Percentiles rank a stretch among this genome's conserved stretches.
phyloP scores from a whole-genome alignment of 2,888 invertebrate genomes.

The Papilio demoleus region DNA sequence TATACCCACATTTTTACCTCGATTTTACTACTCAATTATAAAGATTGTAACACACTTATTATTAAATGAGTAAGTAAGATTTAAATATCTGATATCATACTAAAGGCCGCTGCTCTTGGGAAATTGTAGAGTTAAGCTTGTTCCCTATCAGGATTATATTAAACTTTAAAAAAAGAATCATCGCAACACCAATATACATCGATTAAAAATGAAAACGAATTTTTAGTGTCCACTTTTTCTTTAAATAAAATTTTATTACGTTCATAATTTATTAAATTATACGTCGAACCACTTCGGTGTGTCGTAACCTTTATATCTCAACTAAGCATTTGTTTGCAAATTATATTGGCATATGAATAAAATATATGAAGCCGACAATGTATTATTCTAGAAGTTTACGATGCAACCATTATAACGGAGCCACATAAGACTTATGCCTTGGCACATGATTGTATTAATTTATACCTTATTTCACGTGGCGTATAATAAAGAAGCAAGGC shows the following conservation, averaged over 20 bases:
- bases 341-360: conserved; percentile 74
- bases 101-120: background rate
- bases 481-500: background rate
- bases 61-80: no score
- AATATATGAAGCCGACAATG: conserved; percentile 46
- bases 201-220: background rate
- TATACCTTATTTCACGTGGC: conserved; percentile 5
- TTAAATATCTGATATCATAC: background rate
- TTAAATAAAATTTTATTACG: background rate
- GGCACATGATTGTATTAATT: conserved; percentile 37
- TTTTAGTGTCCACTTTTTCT: no score
- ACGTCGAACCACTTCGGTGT: conserved; percentile 40
- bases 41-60: conserved; percentile 2
- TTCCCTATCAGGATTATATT: background rate
- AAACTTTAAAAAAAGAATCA: background rate
- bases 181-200: background rate
- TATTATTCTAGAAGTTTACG: conserved; percentile 41
- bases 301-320: conserved; percentile 43
- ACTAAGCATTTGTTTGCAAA: conserved; percentile 69
- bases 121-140: no score
- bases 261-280: conserved; percentile 34
- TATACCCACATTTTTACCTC: conserved; percentile 23
- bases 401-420: conserved; percentile 37
- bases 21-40: conserved; percentile 11
- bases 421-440: conserved; percentile 11